A percentile compares a stretch with the other conserved stretches of the same genome.
Evolutionary conservation across 2,113 vertebrate genomes (phyloP).

Genomic region (Rhinolophus ferrumequinum): DNA sequence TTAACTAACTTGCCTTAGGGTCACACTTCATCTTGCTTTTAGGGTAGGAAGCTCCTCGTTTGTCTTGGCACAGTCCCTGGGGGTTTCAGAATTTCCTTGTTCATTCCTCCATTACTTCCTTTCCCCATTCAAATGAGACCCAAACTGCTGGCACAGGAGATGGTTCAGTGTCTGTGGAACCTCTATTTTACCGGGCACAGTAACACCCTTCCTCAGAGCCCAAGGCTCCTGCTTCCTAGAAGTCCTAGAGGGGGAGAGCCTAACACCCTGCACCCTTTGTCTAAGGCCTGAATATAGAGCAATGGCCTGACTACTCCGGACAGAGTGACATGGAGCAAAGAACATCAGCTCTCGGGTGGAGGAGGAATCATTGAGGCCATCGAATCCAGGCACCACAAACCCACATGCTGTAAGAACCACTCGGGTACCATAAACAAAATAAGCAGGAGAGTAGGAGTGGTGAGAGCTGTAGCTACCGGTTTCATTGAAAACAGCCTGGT

Average conservation of each 20-base stretch:
- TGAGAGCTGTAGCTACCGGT: background rate
- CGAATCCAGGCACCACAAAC: background rate
- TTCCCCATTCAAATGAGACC: background rate
- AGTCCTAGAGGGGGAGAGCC: background rate
- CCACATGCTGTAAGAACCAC: background rate
- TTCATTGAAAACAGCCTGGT: background rate
- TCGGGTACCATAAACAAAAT: background rate
- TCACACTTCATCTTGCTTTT: background rate
- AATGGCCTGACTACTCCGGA: background rate
- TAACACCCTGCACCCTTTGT: background rate
- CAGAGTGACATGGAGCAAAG: background rate
- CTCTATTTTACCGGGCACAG: background rate
- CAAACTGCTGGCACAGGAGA: background rate
- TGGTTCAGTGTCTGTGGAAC: background rate
- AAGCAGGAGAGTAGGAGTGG: background rate
- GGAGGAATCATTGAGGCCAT: background rate
- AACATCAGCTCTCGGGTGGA: background rate
- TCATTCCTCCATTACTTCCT: background rate
- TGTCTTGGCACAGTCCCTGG: background rate
- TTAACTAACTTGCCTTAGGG: background rate
- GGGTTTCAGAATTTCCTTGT: background rate
- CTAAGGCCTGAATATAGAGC: background rate
- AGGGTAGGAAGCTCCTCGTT: background rate
- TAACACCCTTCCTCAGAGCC: no score
- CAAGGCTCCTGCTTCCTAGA: background rate